phyloP scores from a whole-genome alignment of 2,888 invertebrate genomes.

The Bedellia somnulentella region DNA sequence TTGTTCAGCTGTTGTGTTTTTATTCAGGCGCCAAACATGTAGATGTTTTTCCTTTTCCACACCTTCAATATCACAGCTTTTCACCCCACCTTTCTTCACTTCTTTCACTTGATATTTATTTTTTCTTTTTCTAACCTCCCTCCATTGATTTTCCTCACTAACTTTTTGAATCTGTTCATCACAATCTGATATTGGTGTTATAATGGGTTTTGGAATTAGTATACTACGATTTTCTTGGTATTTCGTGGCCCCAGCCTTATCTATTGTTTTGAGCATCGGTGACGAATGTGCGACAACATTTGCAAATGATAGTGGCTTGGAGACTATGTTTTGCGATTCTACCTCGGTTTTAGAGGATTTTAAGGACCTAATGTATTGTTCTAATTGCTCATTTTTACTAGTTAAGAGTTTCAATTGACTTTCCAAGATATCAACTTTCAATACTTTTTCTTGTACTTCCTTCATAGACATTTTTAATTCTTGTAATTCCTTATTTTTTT shows the following conservation, averaged over 20 bases:
- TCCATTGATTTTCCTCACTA: background rate
- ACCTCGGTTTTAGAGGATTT: too few species aligned
- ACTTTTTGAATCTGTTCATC: background rate
- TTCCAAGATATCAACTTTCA: background rate
- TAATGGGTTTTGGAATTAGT: too few species aligned
- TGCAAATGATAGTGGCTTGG: background rate
- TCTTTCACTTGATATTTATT: background rate
- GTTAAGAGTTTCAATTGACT: background rate
- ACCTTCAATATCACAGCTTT: background rate
- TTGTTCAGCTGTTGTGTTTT: background rate
- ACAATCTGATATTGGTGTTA: background rate
- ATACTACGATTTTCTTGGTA: too few species aligned
- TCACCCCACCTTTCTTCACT: background rate
- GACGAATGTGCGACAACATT: background rate
- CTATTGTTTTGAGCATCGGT: background rate
- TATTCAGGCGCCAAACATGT: conserved; percentile 1
- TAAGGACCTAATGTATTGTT: background rate
- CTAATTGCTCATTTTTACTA: background rate
- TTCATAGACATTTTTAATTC: background rate
- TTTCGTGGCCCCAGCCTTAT: conserved; percentile 1
- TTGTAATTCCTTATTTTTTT: background rate
- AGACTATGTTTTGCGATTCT: too few species aligned
- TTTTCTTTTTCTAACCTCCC: background rate
- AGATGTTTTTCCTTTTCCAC: background rate
- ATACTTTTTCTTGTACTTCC: background rate